phyloP scores from a whole-genome alignment of 2,113 vertebrate genomes.

The Mustelus asterias region DNA sequence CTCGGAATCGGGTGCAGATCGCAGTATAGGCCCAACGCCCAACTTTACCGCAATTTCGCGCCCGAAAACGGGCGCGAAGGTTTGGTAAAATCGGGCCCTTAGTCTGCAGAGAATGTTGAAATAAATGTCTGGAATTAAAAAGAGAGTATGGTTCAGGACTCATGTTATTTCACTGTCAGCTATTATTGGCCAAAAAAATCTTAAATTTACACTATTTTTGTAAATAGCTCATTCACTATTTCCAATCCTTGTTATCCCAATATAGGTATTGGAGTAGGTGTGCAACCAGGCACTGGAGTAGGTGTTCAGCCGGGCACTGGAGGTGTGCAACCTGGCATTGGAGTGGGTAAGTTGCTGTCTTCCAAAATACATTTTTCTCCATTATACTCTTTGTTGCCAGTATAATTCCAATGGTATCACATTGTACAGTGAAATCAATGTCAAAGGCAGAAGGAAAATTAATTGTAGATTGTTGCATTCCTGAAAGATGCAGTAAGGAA shows the following conservation, averaged over 20 bases:
- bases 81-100: too few relatives aligned
- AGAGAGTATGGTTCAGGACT: neutral
- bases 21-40: too few relatives aligned
- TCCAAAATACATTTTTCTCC: conserved; percentile 4
- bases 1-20: too few relatives aligned
- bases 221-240: neutral
- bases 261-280: neutral
- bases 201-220: neutral
- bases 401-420: neutral
- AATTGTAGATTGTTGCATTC: neutral
- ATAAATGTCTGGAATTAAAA: neutral
- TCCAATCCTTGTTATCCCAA: neutral
- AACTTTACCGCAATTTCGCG: too few relatives aligned
- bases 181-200: neutral
- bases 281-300: neutral
- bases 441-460: neutral
- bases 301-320: neutral
- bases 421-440: neutral
- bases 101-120: neutral
- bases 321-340: conserved; percentile 1
- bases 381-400: neutral
- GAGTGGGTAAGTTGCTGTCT: conserved; percentile 24
- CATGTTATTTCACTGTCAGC: neutral
- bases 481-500: neutral
- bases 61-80: too few relatives aligned